Conservation (phyloP, 2,113 vertebrate genomes). For the Hippocampus mohnikei region DNA sequence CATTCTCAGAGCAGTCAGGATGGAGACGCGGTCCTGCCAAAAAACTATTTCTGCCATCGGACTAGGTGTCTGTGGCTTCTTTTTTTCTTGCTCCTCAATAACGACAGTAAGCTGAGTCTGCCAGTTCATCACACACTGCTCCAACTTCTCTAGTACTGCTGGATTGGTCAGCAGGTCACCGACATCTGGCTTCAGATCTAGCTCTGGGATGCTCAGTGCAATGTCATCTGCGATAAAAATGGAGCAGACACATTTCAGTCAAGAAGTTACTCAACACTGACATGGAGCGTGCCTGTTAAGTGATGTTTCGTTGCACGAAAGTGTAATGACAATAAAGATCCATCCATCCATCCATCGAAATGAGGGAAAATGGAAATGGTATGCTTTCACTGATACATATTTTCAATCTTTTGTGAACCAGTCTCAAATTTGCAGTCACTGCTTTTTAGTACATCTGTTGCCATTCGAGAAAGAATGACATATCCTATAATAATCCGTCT, state of each 20-base stretch:
- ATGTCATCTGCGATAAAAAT: conserved; percentile 65
- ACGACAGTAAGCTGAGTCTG: conserved; percentile 78
- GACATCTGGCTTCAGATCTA: conserved; percentile 74
- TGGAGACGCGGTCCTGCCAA: conserved; percentile 80
- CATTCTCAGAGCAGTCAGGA: conserved; percentile 76
- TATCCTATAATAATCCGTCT: neutral
- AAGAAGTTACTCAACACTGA: neutral
- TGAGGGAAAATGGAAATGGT: neutral
- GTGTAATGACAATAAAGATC: too few relatives aligned
- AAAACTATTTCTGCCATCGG: conserved; percentile 84
- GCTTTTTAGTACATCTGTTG: too few relatives aligned
- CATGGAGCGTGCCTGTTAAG: too few relatives aligned
- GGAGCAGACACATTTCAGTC: neutral
- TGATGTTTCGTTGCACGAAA: too few relatives aligned
- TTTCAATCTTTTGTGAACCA: too few relatives aligned
- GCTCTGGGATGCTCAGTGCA: conserved; percentile 78
- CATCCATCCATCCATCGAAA: too few relatives aligned
- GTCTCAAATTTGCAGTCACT: too few relatives aligned
- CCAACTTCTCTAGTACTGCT: conserved; percentile 73
- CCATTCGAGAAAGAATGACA: neutral
- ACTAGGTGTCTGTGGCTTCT: conserved; percentile 78
- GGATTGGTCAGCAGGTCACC: conserved; percentile 58
- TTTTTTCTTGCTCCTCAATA: conserved; percentile 76
- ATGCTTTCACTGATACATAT: neutral
- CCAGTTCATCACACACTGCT: conserved; percentile 83